These are phyloP conservation scores for Onychostruthus taczanowskii DNA, from an alignment of 2,113 vertebrate species.

Conservation along the genomic window DNA sequence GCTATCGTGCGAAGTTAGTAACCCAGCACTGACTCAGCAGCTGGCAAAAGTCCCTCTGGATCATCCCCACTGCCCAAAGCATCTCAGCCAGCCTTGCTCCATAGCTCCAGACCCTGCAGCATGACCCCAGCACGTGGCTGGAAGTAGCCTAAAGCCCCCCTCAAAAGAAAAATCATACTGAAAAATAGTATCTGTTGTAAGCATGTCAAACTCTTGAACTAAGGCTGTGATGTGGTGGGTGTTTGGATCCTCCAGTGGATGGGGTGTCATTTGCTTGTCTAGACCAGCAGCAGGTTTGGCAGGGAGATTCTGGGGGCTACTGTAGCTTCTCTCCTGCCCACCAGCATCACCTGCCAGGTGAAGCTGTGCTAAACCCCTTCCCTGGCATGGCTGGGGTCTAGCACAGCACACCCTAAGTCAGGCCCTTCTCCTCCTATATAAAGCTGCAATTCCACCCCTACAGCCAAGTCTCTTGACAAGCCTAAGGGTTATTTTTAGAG, in stretches of 20 bases:
- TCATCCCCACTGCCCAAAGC: neutral
- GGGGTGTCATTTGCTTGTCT: neutral
- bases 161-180: neutral
- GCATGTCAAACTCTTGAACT: fast-evolving
- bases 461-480: neutral
- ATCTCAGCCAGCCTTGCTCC: neutral
- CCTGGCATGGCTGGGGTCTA: neutral
- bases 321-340: neutral
- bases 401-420: fast-evolving
- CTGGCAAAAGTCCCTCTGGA: neutral
- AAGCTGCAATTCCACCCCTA: neutral
- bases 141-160: neutral
- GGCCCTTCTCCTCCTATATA: neutral
- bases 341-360: neutral
- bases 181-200: neutral
- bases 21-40: conserved; percentile 29
- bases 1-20: neutral
- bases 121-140: neutral
- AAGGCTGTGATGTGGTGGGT: neutral
- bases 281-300: neutral
- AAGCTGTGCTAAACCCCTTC: neutral
- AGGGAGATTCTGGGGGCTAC: neutral
- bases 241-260: neutral
- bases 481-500: neutral
- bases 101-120: neutral